Base-by-base conservation (phyloP, 2,113 vertebrate species). In the Chelonoidis abingdonii region DNA sequence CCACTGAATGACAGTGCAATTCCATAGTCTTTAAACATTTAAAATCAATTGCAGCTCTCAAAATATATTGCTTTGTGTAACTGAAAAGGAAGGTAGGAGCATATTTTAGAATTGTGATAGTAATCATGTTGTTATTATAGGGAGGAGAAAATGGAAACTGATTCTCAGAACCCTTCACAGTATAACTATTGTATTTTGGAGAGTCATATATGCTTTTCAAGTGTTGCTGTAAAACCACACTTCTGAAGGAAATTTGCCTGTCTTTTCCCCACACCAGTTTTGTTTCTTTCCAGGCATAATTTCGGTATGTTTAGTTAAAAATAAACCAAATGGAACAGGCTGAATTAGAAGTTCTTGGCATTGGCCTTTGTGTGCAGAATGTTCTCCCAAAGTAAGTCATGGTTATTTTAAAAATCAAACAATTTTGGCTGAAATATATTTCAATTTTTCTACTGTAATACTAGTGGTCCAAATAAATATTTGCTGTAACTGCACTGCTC, bases 271-370 rank as follows among this genome's bases (percentile, higher is more conserved):
- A 41, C 90, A n/a, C 41, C 94, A 82, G 56, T 95, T 96, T 94
- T 97, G 49, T 95, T 98, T 97, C 84, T 90, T 94, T 97, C 97
- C 96, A 96, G 95, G 79, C 97, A 96, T 97, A 97, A 38, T 88
- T 93, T 89, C 92, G 88, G 41, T 54, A 91, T 88, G 81, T 50
- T 93, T 84, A 92, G 92, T 96, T 87, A 93, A 97, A 97, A 91
- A 96, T 93, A 96, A 96, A 95, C 95, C 6, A 85, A 89, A 91
- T 93, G 83, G 96, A 97, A 97, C 97, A 95, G 90, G 95, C 96
- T 94, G 75, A 97, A 93, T 95, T 91, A 90, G 92, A 96, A 38
- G 89, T 97, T 97, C 91, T 95, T 98, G 84, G 87, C 83, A 90
- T 83, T 92, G 83, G 19, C 65, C 4, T 87, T 96, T 90, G 69